A percentile compares a stretch with the other conserved stretches of the same genome.
Evolutionary conservation across 2,113 vertebrate genomes (phyloP).

Genomic region (Tenrec ecaudatus): DNA sequence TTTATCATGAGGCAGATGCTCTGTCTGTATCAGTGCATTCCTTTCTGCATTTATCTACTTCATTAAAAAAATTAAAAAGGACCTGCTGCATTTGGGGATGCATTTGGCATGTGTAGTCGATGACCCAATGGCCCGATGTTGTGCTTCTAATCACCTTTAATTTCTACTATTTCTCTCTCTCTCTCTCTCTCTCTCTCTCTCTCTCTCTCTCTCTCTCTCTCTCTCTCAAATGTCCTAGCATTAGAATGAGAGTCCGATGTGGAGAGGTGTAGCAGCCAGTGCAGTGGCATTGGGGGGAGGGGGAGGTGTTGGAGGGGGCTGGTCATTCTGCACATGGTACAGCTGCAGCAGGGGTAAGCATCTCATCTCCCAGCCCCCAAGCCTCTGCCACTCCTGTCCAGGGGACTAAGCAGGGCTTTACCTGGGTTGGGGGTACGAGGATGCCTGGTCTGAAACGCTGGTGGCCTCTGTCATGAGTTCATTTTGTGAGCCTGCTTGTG

Average conservation of each 20-base stretch:
- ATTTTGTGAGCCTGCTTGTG: constrained; percentile 54
- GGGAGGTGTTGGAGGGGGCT: no score
- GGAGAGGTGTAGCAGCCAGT: constrained; percentile 73
- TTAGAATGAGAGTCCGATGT: constrained; percentile 75
- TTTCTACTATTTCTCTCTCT: constrained; percentile 75
- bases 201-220: not conserved
- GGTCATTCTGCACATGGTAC: constrained; percentile 5
- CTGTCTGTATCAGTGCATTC: constrained; percentile 85
- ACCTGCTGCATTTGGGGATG: constrained; percentile 84
- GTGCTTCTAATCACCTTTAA: constrained; percentile 85
- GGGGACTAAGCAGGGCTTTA: constrained; percentile 91
- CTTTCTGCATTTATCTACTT: constrained; percentile 86
- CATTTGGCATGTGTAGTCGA: constrained; percentile 74
- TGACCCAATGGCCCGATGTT: constrained; percentile 77
- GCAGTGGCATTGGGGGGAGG: constrained; percentile 69
- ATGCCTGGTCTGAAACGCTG: constrained; percentile 84
- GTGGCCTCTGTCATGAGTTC: constrained; percentile 88
- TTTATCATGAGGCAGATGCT: constrained; percentile 89
- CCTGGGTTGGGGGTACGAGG: constrained; percentile 74
- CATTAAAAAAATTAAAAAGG: constrained; percentile 78
- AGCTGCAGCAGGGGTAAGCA: constrained; percentile 78
- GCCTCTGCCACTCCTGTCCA: constrained; percentile 82
- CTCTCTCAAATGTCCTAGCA: constrained; percentile 73
- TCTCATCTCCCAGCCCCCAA: constrained; percentile 69
- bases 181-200: no score